Evolutionary conservation across 2,888 invertebrate genomes (phyloP).

Genomic region (Parnassius apollo): DNA sequence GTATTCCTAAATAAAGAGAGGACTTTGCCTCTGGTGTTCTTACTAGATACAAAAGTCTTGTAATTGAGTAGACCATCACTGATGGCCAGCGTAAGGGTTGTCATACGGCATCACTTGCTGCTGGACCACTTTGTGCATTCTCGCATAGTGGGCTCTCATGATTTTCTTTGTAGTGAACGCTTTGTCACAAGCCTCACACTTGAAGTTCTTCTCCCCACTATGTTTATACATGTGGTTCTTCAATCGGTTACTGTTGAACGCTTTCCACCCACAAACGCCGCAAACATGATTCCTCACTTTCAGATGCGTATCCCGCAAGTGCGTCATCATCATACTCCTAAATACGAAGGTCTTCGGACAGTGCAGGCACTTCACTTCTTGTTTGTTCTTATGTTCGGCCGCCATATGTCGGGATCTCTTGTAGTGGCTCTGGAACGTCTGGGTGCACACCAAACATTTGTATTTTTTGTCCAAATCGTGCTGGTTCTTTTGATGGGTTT

Average conservation of each 20-base stretch:
- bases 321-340: constrained; percentile 73
- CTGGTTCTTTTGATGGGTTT: constrained; percentile 68
- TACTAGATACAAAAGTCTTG: no score
- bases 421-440: constrained; percentile 65
- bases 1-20: no score
- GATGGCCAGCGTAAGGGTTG: constrained; percentile 46
- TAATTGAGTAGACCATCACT: constrained; percentile 1
- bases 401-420: constrained; percentile 69
- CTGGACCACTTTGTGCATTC: constrained; percentile 60
- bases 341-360: constrained; percentile 73
- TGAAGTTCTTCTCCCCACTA: constrained; percentile 73
- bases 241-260: constrained; percentile 71
- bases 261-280: constrained; percentile 68
- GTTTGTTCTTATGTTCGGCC: constrained; percentile 61
- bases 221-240: constrained; percentile 76
- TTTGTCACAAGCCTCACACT: constrained; percentile 67
- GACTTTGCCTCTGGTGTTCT: no score
- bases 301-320: constrained; percentile 63
- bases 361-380: constrained; percentile 67
- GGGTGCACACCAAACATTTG: constrained; percentile 71
- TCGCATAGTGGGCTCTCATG: constrained; percentile 63
- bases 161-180: constrained; percentile 71
- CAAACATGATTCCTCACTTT: constrained; percentile 67
- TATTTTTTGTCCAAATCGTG: constrained; percentile 74
- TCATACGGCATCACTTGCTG: constrained; percentile 44